Evolutionary conservation across 2,113 vertebrate genomes (phyloP), one percentile per base, ranked within the genome.

Genomic region (Coracopsis vasa): DNA sequence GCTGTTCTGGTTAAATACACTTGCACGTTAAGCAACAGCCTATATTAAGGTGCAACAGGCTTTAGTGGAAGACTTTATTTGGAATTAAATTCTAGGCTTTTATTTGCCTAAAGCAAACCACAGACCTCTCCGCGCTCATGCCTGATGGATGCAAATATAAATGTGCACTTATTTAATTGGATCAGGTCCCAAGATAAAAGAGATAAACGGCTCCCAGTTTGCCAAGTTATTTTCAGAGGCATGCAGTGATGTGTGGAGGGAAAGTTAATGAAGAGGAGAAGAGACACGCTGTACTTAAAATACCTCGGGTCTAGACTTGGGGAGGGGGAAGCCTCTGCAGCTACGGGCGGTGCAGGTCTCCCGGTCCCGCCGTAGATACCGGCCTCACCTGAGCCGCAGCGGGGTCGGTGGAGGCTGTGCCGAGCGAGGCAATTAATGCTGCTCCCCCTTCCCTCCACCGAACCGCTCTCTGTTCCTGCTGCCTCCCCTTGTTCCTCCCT

Each of bases 161-260:
- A 99, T 98, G 98, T 98, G 98, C 98, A 98, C 98, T 99, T 99
- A 98, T 98, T 99, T 99, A 99, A 99, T 99, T 99, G 99, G 99
- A 99, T 99, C 98, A 98, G 98, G 98, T 99, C 99, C 99, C 99
- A 98, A 98, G 99, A 99, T 99, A 98, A 98, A 98, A 98, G 98
- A 98, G 98, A 99, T 99, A 99, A 99, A 99, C 97, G 97, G 98
- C 97, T 98, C 98, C 98, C 98, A 94, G 98, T 98, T 98, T 97
- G 98, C 98, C 97, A 98, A 98, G 99, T 98, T 99, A 98, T 99
- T 99, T 99, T 98, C 98, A 98, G 98, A 98, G 96, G 96, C 95
- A 96, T 96, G 98, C 98, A 96, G 97, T 92, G 97, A 98, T 98
- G 97, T 97, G 97, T 97, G 96, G 97, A 97, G 96, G 96, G 98